phyloP scores from a whole-genome alignment of 2,888 invertebrate species.

The Meandrusa payeni region DNA sequence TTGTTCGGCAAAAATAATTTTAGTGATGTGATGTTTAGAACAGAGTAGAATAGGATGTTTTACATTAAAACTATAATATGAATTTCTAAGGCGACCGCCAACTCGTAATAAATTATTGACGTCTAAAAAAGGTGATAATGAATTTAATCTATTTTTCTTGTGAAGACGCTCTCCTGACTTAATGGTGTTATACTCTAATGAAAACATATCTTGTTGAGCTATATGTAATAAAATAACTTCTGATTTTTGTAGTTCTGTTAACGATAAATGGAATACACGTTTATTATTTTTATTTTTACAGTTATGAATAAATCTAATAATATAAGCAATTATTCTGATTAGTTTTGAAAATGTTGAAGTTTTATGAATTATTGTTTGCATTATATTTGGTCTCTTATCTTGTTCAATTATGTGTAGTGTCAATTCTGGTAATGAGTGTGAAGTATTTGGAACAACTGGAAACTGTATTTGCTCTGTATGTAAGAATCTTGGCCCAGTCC shows the following conservation, averaged over 20 bases:
- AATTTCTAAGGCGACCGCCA: constrained; percentile 31
- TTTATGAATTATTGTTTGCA: constrained; percentile 23
- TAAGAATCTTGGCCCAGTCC: constrained; percentile 27
- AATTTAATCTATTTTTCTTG: constrained; percentile 24
- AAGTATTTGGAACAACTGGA: neutral
- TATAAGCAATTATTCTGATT: constrained; percentile 26
- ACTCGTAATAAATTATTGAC: constrained; percentile 30
- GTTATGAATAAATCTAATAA: constrained; percentile 23
- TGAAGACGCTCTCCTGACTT: constrained; percentile 1
- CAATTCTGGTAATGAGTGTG: neutral
- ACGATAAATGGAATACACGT: neutral
- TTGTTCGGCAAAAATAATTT: constrained; percentile 31
- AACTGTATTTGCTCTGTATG: constrained; percentile 7
- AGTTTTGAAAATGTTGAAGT: constrained; percentile 26
- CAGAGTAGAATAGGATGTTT: constrained; percentile 32
- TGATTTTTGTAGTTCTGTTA: constrained; percentile 1
- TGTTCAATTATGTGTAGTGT: neutral
- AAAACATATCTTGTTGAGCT: constrained; percentile 19
- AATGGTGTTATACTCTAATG: constrained; percentile 7
- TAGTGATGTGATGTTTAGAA: constrained; percentile 27
- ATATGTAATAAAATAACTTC: constrained; percentile 19
- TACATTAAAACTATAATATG: constrained; percentile 15
- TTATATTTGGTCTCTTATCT: neutral
- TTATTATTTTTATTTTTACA: too few relatives aligned
- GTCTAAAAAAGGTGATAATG: constrained; percentile 31